Evolutionary conservation across 2,797 vertebrate species (phyloP).

Genomic region (Miichthys miiuy): DNA sequence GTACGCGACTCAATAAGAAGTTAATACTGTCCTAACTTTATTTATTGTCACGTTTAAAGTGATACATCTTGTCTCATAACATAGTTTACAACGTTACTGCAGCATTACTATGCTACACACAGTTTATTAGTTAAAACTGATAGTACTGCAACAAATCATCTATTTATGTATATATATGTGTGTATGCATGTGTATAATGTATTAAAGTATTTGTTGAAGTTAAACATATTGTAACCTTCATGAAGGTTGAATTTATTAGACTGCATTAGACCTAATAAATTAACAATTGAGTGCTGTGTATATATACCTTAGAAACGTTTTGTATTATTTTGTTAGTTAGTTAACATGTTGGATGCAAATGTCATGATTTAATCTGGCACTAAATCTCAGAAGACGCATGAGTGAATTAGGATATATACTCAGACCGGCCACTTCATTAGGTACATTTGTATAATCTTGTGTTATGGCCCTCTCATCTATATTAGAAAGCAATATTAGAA

Average conservation of each 20-base stretch:
- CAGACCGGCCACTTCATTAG: too few relatives aligned
- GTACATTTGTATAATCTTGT: too few relatives aligned
- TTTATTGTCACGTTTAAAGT: neutral
- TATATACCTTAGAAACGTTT: neutral
- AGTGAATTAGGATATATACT: neutral
- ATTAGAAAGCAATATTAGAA: too few relatives aligned
- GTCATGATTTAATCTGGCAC: neutral
- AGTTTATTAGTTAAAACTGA: neutral
- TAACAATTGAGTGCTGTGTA: neutral
- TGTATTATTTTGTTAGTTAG: neutral
- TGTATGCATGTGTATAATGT: too few relatives aligned
- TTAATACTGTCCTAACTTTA: slow-evolving; percentile 12
- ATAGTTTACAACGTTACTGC: neutral
- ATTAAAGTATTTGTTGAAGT: too few relatives aligned
- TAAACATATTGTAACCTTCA: too few relatives aligned
- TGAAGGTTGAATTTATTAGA: too few relatives aligned
- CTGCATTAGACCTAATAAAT: neutral
- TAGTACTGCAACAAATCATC: too few relatives aligned
- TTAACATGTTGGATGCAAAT: neutral
- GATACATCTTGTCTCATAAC: neutral
- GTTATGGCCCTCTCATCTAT: too few relatives aligned
- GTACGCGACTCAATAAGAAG: neutral
- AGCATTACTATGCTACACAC: neutral
- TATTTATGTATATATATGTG: too few relatives aligned
- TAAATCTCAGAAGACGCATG: neutral